Base-by-base conservation (phyloP, 2,797 vertebrate species). In the Oryzias sinensis region DNA sequence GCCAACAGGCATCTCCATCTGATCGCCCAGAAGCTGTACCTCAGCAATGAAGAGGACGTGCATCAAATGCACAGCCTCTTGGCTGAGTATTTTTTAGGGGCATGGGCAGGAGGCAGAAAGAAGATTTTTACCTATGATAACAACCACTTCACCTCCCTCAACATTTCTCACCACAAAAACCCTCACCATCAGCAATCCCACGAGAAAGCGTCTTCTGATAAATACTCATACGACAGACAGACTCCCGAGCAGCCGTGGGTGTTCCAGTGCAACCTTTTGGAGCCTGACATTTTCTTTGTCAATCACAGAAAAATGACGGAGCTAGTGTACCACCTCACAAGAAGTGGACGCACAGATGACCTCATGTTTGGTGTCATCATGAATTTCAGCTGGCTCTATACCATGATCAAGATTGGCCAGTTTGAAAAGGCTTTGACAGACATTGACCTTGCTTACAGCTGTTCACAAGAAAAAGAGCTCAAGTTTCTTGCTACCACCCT, bases 351-450 rank as follows among this genome's bases (percentile, higher is more conserved):
- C 72, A 96, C 94, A 0, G 97, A 99, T 44, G 97, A 99, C 84
- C 94, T 99, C 60, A 94, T 99, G 73, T 97, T 94, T 0, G 96
- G 96, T 16, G 95, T 99, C 79, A 98, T 98, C 74, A 99, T 99
- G 97, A 98, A 98, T 83, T 99, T 99, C 84, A 98, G 96, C 79
- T 99, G 97, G 97, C 91, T 99, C 1, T 99, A 99, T 65, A 99
- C 97, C 56, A 99, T 99, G 97, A 95, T 99, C 84, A 97, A 97
- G 87, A 98, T 98, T 43, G 97, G 97, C 62, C 97, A 97, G 74
- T 98, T 99, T 74, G 96, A 99, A 62, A 97, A 94, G 86, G 96
- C 94, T 46, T 87, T 99, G 59, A 82, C 91, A 0, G 97, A 99
- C 77, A 97, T 99, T 52, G 97, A 98, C 67, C 68, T 96, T 70